Evolutionary conservation across 1,140 invertebrate species (phyloP), one percentile per base, ranked within the genome.

Genomic region (Araneus ventricosus): DNA sequence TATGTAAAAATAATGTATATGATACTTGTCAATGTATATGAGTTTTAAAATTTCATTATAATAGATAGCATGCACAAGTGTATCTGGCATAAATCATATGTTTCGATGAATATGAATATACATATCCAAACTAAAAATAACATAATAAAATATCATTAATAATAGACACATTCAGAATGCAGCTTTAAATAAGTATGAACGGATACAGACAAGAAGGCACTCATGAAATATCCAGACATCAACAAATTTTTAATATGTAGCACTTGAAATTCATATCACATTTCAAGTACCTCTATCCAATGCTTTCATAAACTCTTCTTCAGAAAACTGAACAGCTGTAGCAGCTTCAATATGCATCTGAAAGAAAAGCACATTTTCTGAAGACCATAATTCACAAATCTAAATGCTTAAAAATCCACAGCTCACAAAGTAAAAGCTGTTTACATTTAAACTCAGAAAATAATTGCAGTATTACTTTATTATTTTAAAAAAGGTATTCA

Each of bases 301-400:
- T 41, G 93, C 93, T 87, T 86, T 90, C 88, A 93, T 93, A 63
- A 93, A 93, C 63, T 93, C 93, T 41, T 93, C 88, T 90, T 93
- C 93, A 39, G 93, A 90, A 94, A 96, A 96, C 85, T 95, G 94
- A 61, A 96, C 93, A 95, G 96, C 95, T 90, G 95, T 96, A 4
- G 96, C 95, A n/a, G 95, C 95, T 94, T 96, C 96, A 57, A 96
- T 94, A 93, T 96, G 95, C 95, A 96, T 95, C 95, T 96, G 94
- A 85, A 95, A 93, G 67, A 93, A 90, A 85, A 87, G 14, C 59
- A 37, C 39, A 82, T 61, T 27, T n/a, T 41, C 4, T 45, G 17
- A 52, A 2, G 14, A 52, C 45, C 45, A 52, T n/a, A 14, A 8
- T 52, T 52, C 17, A 52, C 1, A 52, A 52, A 52, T 17, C 45